A percentile compares a stretch with the other conserved stretches of the same genome.
phyloP scores from a whole-genome alignment of 2,797 vertebrate genomes.

The Oceanodroma leucorhoa region DNA sequence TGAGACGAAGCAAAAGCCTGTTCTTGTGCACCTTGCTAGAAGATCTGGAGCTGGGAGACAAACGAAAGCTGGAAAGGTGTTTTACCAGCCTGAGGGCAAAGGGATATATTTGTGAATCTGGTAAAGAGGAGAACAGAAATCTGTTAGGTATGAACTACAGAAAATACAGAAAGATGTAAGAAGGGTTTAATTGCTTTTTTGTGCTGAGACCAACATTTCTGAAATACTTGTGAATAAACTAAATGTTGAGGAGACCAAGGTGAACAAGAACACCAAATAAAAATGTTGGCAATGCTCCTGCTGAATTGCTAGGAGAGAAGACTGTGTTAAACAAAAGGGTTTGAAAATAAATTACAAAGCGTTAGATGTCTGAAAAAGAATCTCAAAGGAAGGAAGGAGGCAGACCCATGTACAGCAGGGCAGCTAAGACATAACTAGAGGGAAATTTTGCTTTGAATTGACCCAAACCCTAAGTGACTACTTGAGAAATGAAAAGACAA shows the following conservation, averaged over 20 bases:
- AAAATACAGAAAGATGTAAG: neutral
- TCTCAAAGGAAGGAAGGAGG: neutral
- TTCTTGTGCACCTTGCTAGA: neutral
- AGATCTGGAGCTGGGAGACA: neutral
- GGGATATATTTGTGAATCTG: neutral
- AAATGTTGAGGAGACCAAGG: neutral
- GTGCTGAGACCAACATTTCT: neutral
- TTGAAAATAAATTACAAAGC: neutral
- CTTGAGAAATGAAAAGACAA: neutral
- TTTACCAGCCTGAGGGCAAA: neutral
- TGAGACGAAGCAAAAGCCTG: neutral
- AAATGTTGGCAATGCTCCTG: neutral
- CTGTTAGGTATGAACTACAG: neutral
- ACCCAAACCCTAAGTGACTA: neutral
- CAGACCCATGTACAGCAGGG: neutral
- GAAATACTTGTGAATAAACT: neutral
- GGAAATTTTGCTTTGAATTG: neutral
- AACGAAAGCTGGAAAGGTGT: neutral
- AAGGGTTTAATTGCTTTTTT: neutral
- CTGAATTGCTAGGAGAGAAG: neutral
- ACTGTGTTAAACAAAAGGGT: neutral
- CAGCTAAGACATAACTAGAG: neutral
- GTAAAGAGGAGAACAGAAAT: neutral
- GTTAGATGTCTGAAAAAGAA: neutral
- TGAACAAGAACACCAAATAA: neutral